These are phyloP conservation scores for Caiman crocodilus DNA, from an alignment of 2,797 vertebrate genomes.

Conservation along the genomic window DNA sequence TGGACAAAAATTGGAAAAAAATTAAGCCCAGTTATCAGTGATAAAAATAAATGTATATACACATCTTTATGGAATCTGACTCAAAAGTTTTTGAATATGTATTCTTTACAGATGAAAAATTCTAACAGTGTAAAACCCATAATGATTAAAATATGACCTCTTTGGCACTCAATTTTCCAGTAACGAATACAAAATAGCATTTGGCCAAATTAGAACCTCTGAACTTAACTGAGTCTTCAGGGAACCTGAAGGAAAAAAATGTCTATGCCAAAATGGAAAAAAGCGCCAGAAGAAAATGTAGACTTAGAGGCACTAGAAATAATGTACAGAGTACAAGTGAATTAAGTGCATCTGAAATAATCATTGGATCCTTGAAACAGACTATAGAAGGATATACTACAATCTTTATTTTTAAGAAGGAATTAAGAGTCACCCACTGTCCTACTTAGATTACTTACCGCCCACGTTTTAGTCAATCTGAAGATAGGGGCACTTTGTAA, in stretches of 20 bases:
- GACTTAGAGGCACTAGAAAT: constrained; percentile 21
- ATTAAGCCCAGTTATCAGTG: neutral
- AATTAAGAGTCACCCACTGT: accelerated
- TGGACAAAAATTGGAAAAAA: neutral
- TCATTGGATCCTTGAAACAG: neutral
- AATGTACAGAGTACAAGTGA: neutral
- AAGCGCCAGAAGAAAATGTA: constrained; percentile 19
- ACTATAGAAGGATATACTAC: neutral
- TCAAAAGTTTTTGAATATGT: constrained; percentile 37
- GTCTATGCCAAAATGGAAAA: constrained; percentile 37
- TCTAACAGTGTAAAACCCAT: constrained; percentile 36
- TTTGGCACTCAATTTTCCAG: constrained; percentile 63
- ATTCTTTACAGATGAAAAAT: constrained; percentile 20
- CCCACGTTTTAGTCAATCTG: constrained; percentile 97
- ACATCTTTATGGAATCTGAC: constrained; percentile 20
- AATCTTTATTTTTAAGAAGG: neutral
- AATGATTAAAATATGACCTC: constrained; percentile 42
- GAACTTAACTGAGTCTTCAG: constrained; percentile 39
- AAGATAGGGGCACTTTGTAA: constrained; percentile 98
- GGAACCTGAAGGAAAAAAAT: constrained; percentile 62
- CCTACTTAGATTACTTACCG: constrained; percentile 86
- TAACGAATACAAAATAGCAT: constrained; percentile 58
- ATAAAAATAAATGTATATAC: constrained; percentile 12
- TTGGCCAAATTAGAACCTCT: constrained; percentile 55
- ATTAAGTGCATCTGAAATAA: neutral